Base-by-base conservation (phyloP, 2,113 vertebrate genomes). In the Pyxicephalus adspersus region DNA sequence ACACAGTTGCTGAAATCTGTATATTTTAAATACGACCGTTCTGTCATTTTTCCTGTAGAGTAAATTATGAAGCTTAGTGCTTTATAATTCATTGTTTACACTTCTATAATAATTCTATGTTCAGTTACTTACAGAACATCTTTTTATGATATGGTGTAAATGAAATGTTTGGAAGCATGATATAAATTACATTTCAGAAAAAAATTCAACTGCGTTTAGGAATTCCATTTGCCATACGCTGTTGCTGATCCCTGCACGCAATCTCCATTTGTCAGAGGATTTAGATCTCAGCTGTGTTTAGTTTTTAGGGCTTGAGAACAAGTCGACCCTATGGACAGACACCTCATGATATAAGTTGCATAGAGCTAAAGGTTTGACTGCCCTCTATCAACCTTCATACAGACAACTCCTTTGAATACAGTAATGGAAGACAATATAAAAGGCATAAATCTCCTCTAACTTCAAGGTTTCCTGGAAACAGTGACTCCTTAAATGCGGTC, bases 221-320 rank as follows among this genome's bases (percentile, higher is more conserved):
- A 93, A 93, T 93, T 94, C 92, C 91, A 93, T 93, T 92, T 92
- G 84, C 90, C 89, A 85, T 90, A 89, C 89, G 91, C 92, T 91
- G 88, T 87, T 89, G 87, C 85, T 91, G 90, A 93, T 92, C 91
- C 92, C 91, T 93, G 88, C 84, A 89, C 91, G 87, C 85, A 88
- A 87, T 87, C 89, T 90, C 91, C 89, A 92, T 95, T 94, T 92
- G 92, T 95, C 93, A 94, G 78, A 84, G 90, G 90, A 93, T 94
- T 94, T 94, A 92, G 89, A 90, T 90, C 88, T 92, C 91, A 89
- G 87, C 90, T 91, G 87, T 94, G 92, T 94, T 94, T 94, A 92
- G 89, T 88, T 94, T 93, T 91, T 85, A 85, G 88, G 86, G 87
- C 91, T 91, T 92, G 91, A 93, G 93, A 92, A 91, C 89, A 91